Conservation (phyloP, 2,797 vertebrate species). For the Gallinago stenura region DNA sequence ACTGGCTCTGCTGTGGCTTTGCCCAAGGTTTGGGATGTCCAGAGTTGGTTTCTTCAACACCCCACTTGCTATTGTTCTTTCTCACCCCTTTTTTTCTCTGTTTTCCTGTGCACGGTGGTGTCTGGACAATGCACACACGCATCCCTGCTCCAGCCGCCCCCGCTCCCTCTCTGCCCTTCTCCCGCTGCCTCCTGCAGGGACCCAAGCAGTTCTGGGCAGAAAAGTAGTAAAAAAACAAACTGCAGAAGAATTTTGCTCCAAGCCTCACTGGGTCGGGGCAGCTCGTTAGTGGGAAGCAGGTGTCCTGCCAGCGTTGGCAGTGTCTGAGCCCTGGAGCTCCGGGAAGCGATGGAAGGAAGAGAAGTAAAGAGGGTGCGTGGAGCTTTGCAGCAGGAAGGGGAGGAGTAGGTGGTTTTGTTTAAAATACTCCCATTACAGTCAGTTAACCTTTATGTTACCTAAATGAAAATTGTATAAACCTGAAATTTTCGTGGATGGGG, state of each 20-base stretch:
- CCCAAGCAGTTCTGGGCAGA: background rate
- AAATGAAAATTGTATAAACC: constrained; percentile 83
- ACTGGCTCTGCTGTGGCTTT: background rate
- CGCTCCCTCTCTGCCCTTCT: background rate
- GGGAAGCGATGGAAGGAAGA: background rate
- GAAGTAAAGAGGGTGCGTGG: background rate
- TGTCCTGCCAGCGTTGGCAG: background rate
- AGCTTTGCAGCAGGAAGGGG: constrained; percentile 19
- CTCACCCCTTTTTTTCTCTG: background rate
- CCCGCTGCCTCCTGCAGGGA: background rate
- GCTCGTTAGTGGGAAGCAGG: background rate
- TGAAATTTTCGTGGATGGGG: constrained; percentile 78
- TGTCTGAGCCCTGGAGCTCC: background rate
- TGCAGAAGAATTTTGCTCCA: background rate
- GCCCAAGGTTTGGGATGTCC: rapidly evolving
- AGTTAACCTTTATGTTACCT: constrained; percentile 84
- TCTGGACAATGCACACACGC: rapidly evolving
- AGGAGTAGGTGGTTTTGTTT: constrained; percentile 81
- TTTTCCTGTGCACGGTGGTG: background rate
- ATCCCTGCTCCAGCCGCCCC: rapidly evolving
- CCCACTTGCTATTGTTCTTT: background rate
- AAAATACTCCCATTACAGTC: constrained; percentile 78
- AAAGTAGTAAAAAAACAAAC: background rate
- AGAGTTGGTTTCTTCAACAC: background rate
- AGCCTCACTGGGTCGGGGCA: background rate